These are phyloP conservation scores for Alligator sinensis DNA, from an alignment of 2,113 vertebrate genomes.

Conservation along the genomic window DNA sequence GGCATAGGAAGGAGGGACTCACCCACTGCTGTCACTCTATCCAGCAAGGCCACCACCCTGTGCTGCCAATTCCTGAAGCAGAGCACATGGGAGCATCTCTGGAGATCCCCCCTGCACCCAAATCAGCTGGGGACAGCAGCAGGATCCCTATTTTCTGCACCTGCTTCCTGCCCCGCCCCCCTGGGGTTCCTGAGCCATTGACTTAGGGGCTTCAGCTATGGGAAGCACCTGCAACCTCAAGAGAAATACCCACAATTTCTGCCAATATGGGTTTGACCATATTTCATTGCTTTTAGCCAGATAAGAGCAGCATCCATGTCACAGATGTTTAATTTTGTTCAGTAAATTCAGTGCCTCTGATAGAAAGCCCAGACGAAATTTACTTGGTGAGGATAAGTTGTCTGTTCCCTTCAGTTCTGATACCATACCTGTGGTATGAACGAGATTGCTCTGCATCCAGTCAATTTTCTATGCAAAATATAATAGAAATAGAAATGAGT, in stretches of 20 bases:
- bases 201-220: too few relatives aligned
- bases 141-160: too few relatives aligned
- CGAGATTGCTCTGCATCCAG: neutral
- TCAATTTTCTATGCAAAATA: neutral
- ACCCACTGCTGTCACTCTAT: too few relatives aligned
- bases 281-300: neutral
- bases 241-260: neutral
- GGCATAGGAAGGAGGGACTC: too few relatives aligned
- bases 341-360: neutral
- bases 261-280: neutral
- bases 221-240: neutral
- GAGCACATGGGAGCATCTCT: too few relatives aligned
- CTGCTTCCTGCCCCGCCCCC: too few relatives aligned
- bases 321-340: neutral
- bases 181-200: too few relatives aligned
- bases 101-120: too few relatives aligned
- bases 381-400: neutral
- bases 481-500: constrained; percentile 9
- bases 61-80: too few relatives aligned
- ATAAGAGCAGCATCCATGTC: neutral
- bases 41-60: too few relatives aligned
- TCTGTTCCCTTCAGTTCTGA: neutral
- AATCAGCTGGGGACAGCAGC: too few relatives aligned
- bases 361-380: neutral
- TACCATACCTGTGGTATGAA: neutral